Percentiles rank a stretch among this genome's conserved stretches.
Conservation (phyloP, 2,797 vertebrate species). For the Sciurus vulgaris region DNA sequence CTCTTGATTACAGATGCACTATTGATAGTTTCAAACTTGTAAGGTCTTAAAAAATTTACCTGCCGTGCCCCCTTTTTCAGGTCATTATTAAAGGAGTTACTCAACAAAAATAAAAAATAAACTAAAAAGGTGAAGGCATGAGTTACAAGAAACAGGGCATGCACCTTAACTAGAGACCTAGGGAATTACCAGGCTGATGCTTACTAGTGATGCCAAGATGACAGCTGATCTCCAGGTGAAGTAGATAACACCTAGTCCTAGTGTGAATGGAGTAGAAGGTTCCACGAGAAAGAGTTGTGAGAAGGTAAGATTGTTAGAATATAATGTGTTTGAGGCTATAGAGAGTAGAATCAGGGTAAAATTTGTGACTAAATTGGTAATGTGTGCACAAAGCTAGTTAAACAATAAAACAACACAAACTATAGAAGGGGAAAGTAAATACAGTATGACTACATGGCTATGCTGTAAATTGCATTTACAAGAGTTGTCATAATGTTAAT, state of each 20-base stretch:
- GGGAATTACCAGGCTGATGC: not conserved
- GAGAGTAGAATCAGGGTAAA: constrained; percentile 7
- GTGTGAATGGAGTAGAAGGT: not conserved
- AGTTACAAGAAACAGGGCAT: not conserved
- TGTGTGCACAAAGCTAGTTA: constrained; percentile 42
- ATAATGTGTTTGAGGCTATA: not conserved
- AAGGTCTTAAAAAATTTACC: not conserved
- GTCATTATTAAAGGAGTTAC: not conserved
- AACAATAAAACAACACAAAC: not conserved
- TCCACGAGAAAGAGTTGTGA: not conserved
- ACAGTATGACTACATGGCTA: not conserved
- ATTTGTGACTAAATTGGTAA: not conserved
- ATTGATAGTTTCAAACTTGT: constrained; percentile 10
- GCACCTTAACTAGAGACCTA: not conserved
- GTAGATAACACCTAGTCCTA: not conserved
- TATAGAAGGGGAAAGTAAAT: constrained; percentile 37
- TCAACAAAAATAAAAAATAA: not conserved
- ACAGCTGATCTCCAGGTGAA: not conserved
- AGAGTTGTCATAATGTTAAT: not conserved
- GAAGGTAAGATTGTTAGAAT: not conserved
- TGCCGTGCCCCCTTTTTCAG: not conserved
- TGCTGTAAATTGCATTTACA: constrained; percentile 22
- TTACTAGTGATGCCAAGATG: not conserved
- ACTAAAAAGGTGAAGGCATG: not conserved
- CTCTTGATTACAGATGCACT: not conserved